Percentiles rank a stretch among this genome's conserved stretches.
These are phyloP conservation scores for Eumerus sabulonum DNA, from an alignment of 2,888 invertebrate genomes.

Conservation along the genomic window DNA sequence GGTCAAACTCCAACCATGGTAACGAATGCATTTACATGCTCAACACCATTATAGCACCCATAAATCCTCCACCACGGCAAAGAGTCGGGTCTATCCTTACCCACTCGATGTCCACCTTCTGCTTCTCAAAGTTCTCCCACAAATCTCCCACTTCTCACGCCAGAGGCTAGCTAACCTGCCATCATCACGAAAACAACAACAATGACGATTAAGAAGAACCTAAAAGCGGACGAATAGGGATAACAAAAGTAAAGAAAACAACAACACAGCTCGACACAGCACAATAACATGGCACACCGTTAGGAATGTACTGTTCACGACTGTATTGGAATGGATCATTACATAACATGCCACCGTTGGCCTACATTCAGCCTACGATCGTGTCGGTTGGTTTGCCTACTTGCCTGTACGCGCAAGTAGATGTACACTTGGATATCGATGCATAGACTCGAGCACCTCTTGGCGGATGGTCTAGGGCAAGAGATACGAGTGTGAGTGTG, in stretches of 20 bases:
- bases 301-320: constrained; percentile 66
- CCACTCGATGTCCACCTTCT: constrained; percentile 40
- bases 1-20: constrained; percentile 60
- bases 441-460: constrained; percentile 31
- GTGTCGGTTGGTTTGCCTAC: constrained; percentile 20
- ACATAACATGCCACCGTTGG: constrained; percentile 69
- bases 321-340: constrained; percentile 67
- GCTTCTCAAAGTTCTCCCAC: constrained; percentile 25
- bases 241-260: constrained; percentile 45
- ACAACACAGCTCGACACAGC: constrained; percentile 18
- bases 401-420: background rate
- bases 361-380: constrained; percentile 65
- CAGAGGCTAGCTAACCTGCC: constrained; percentile 14
- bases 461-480: constrained; percentile 63
- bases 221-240: constrained; percentile 57
- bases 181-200: background rate
- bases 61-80: constrained; percentile 26
- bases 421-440: too few relatives aligned
- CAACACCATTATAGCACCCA: constrained; percentile 46
- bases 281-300: constrained; percentile 60
- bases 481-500: constrained; percentile 9
- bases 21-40: constrained; percentile 61
- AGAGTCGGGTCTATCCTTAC: constrained; percentile 31
- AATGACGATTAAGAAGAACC: constrained; percentile 9
- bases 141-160: constrained; percentile 20